These are phyloP conservation scores for Ochropacha duplaris DNA, from an alignment of 2,888 invertebrate species.

Conservation along the genomic window DNA sequence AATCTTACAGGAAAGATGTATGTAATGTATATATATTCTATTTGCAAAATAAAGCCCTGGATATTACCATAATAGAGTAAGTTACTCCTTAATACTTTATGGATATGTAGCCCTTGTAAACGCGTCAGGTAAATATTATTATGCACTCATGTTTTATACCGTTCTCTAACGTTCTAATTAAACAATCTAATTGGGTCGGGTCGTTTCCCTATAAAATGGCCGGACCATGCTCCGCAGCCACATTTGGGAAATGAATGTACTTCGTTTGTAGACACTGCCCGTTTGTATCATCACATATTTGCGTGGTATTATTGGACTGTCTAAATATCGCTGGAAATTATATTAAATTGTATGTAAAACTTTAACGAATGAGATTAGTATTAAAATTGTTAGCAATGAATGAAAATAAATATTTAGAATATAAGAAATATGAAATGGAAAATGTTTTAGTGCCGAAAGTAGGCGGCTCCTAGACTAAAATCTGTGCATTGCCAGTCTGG, in stretches of 20 bases:
- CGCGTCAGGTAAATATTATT: slow-evolving; percentile 19
- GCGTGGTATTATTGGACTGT: neutral
- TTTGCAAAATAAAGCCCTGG: no score
- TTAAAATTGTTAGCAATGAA: neutral
- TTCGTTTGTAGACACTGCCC: slow-evolving; percentile 16
- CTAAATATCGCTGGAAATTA: neutral
- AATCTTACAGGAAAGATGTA: no score
- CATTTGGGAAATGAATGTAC: slow-evolving; percentile 7
- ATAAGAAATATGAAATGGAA: neutral
- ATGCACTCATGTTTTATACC: slow-evolving; percentile 17
- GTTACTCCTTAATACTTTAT: neutral
- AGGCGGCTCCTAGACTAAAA: slow-evolving; percentile 46
- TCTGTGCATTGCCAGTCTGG: slow-evolving; percentile 46
- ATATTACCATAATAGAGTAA: no score
- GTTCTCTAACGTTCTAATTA: slow-evolving; percentile 37
- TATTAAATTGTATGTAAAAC: no score
- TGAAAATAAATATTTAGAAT: neutral
- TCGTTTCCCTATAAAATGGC: slow-evolving; percentile 18
- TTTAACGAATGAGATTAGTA: no score
- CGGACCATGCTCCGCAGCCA: neutral
- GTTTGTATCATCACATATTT: slow-evolving; percentile 18
- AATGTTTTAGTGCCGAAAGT: neutral
- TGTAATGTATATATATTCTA: no score
- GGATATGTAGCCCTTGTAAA: slow-evolving; percentile 5
- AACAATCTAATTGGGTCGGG: slow-evolving; percentile 48